Evolutionary conservation across 1,140 invertebrate genomes (phyloP), one percentile per base, ranked within the genome.

Genomic region (Gonatopus flavifemur): DNA sequence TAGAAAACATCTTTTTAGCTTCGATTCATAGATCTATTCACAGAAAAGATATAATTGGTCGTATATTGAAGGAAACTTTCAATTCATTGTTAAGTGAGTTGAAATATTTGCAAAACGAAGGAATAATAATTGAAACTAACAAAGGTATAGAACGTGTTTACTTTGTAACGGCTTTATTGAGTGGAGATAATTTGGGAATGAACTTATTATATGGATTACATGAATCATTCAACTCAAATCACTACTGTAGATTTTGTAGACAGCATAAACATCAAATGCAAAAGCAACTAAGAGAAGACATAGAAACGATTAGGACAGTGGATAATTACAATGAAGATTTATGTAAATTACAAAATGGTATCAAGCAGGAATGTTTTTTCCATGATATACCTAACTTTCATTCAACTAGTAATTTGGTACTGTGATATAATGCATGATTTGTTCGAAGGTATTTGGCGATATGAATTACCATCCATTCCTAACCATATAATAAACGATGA

Each of bases 1-100:
- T 22, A 37, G 57, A 15, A 55, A 58, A 25, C 53, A 70, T n/a
- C n/a, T n/a, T n/a, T n/a, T n/a, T n/a, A n/a, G n/a, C n/a, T n/a
- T n/a, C n/a, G n/a, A n/a, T n/a, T 28, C 67, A 69, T 22, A 54
- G 46, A 12, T 52, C 64, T 46, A 60, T 59, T 43, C 32, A 15
- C 10, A 64, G 62, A n/a, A n/a, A n/a, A n/a, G n/a, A n/a, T n/a
- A n/a, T n/a, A n/a, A n/a, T n/a, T n/a, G n/a, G n/a, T n/a, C n/a
- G n/a, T n/a, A n/a, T n/a, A n/a, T n/a, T n/a, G n/a, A n/a, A n/a
- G n/a, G n/a, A n/a, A n/a, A n/a, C n/a, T n/a, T n/a, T n/a, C n/a
- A n/a, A n/a, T n/a, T n/a, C n/a, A n/a, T n/a, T n/a, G n/a, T n/a
- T n/a, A n/a, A n/a, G n/a, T n/a, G n/a, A n/a, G n/a, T n/a, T n/a